phyloP scores from a whole-genome alignment of 2,113 vertebrate species.

The Zapornia atra region DNA sequence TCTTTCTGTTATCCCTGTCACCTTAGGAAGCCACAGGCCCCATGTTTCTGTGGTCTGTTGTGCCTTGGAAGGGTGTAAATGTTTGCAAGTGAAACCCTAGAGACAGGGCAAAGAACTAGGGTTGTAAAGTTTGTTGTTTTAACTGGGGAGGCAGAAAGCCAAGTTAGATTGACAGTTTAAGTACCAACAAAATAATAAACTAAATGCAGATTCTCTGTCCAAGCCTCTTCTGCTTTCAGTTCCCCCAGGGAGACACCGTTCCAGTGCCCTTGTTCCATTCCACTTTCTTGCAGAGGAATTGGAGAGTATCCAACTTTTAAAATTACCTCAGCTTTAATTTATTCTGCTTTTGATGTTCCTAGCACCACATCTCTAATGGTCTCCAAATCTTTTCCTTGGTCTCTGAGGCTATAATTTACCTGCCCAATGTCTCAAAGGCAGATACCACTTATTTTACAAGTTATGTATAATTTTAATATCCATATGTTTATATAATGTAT shows the following conservation, averaged over 20 bases:
- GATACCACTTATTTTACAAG: conserved; percentile 2
- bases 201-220: conserved; percentile 11
- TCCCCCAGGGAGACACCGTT: conserved; percentile 21
- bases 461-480: neutral
- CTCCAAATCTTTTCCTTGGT: neutral
- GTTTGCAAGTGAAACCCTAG: neutral
- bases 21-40: neutral
- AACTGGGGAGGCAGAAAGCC: conserved; percentile 48
- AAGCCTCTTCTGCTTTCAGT: conserved; percentile 11
- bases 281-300: conserved; percentile 10
- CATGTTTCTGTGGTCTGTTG: neutral
- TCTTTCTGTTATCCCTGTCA: neutral
- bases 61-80: neutral
- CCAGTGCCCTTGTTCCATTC: conserved; percentile 42
- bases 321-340: conserved; percentile 67
- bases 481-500: neutral
- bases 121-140: conserved; percentile 7
- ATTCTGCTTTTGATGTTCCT: conserved; percentile 51
- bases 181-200: conserved; percentile 38
- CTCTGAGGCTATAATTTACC: conserved; percentile 54
- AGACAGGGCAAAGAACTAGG: neutral
- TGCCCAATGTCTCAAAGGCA: conserved; percentile 54
- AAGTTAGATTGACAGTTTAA: conserved; percentile 3
- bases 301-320: conserved; percentile 31
- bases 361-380: neutral